Conservation (phyloP, 2,113 vertebrate genomes). For the Cranoglanis bouderius region DNA sequence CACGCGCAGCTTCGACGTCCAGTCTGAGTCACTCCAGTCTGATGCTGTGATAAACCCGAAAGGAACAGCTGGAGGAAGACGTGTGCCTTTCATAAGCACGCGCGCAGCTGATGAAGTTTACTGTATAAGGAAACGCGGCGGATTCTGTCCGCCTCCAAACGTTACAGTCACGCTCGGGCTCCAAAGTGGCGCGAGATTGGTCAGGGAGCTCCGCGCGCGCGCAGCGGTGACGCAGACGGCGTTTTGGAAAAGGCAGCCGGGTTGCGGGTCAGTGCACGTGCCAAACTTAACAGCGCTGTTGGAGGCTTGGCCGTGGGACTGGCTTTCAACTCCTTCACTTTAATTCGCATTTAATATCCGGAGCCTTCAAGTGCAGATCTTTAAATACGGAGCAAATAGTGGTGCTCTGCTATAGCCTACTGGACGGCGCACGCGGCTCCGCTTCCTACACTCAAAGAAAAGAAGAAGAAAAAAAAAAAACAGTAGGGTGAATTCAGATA, state of each 20-base stretch:
- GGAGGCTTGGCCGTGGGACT: background rate
- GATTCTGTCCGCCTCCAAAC: background rate
- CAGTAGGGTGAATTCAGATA: background rate
- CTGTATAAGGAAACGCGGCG: conserved; percentile 1
- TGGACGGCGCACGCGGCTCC: background rate
- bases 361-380: background rate
- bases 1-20: conserved; percentile 24
- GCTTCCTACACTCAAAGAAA: background rate
- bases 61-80: background rate
- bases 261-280: background rate
- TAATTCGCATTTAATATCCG: background rate
- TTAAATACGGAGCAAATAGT: background rate
- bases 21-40: background rate
- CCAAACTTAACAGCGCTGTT: background rate
- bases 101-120: conserved; percentile 11
- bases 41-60: background rate
- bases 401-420: background rate
- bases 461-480: background rate
- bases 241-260: background rate
- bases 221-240: conserved; percentile 21
- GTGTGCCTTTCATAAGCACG: background rate
- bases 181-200: background rate
- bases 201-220: conserved; percentile 4
- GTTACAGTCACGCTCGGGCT: conserved; percentile 3
- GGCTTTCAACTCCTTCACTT: background rate